Conservation (phyloP, 92 coral and sea anemone species). For the Muricea muricata region DNA sequence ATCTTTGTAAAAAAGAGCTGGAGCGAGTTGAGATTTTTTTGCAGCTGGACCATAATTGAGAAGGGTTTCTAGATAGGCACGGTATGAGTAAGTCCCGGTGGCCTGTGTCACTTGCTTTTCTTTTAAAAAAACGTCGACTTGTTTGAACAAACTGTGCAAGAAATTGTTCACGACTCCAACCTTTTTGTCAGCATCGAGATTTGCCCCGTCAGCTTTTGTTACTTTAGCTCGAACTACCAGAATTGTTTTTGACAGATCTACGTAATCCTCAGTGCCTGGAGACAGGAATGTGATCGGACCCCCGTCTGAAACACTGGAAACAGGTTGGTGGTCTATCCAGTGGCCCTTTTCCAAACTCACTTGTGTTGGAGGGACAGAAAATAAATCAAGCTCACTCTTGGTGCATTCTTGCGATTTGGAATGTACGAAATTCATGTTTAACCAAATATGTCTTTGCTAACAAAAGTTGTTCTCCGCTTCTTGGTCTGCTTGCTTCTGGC, state of each 20-base stretch:
- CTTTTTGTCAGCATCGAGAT: not conserved
- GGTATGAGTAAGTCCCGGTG: slow-evolving; percentile 17
- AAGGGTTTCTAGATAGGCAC: slow-evolving; percentile 5
- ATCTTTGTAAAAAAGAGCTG: slow-evolving; percentile 30
- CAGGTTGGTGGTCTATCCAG: slow-evolving; percentile 16
- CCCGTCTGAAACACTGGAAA: not conserved
- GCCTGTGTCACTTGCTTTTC: slow-evolving; percentile 26
- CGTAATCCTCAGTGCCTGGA: slow-evolving; percentile 33
- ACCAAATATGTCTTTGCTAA: not conserved
- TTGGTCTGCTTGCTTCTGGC: not conserved
- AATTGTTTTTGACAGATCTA: slow-evolving; percentile 1
- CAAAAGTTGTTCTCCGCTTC: not conserved
- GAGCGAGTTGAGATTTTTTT: not conserved
- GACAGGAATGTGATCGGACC: not conserved
- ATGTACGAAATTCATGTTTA: not conserved
- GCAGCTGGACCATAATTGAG: not conserved
- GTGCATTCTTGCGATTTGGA: not conserved
- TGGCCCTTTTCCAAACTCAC: not conserved
- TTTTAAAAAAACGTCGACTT: slow-evolving; percentile 27
- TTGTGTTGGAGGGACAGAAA: not conserved
- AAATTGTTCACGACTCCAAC: slow-evolving; percentile 33
- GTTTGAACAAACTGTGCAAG: not conserved
- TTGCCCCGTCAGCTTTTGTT: slow-evolving; percentile 7
- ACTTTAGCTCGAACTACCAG: slow-evolving; percentile 10
- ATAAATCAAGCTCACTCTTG: not conserved